Base-by-base conservation (phyloP, 2,888 invertebrate species). In the Drosophila hawaiiensis region DNA sequence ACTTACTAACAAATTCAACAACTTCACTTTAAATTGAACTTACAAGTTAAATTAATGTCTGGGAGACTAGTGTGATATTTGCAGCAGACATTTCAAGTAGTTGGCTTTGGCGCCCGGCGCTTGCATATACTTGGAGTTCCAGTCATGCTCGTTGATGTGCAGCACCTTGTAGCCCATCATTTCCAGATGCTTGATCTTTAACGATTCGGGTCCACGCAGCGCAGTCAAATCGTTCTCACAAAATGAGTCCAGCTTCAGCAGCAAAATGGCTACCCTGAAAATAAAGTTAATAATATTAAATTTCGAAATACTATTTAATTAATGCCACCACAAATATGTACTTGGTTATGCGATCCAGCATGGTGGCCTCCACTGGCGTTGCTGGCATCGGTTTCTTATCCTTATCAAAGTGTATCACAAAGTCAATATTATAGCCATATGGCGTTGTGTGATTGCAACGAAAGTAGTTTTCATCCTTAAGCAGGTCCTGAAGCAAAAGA, bases 121-220 rank as follows among this genome's bases (percentile, higher is more conserved):
- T 56, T 93, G 92, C 93, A 95, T 94, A 76, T 94, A 93, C 91
- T 95, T 94, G 43, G 94, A 94, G 76, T 94, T 94, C 95, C 95
- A 95, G 66, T 94, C 93, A 29, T 91, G 92, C 50, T 94, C 92
- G 76, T 94, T 94, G 12, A 95, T 92, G 67, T 94, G 91, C 55
- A 95, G 90, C 7, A 95, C 95, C 83, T 94, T 94, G 83, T 95
- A 96, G 7, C 95, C 95, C 84, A 95, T 92, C 80, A 95, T 95
- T 92, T 95, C 95, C 62, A 96, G 92, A 91, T 96, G 95, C 60
- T 95, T 92, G 53, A 94, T 93, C 89, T 94, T 94, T 61, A 95
- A 76, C 41, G 94, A 94, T 49, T 94, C 92, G 4, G 92, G 91
- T 0, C 96, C 95, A 78, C 94, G 94, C 53, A 95, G 81, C 10